A percentile compares a stretch with the other conserved stretches of the same genome.
phyloP scores from a whole-genome alignment of 2,888 invertebrate species.

The Chromoteleia sp. region DNA sequence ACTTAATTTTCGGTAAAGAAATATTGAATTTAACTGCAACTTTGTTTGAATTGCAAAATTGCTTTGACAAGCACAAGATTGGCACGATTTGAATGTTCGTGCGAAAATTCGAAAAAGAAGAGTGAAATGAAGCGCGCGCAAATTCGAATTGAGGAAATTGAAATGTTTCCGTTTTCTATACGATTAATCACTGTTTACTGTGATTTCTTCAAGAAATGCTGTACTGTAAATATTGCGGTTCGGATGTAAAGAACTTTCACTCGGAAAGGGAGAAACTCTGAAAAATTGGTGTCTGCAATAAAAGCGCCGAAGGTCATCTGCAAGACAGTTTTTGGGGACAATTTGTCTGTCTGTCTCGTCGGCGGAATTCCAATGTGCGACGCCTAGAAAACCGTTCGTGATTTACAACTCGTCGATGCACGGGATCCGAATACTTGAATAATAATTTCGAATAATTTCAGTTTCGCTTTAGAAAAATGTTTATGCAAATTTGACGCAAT shows the following conservation, averaged over 20 bases:
- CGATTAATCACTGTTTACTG: background rate
- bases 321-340: constrained; percentile 18
- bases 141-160: too few species aligned
- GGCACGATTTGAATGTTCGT: too few species aligned
- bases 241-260: constrained; percentile 15
- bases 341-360: constrained; percentile 24
- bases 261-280: constrained; percentile 7
- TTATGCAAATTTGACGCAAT: too few species aligned
- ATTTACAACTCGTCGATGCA: constrained; percentile 28
- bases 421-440: constrained; percentile 15
- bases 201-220: background rate
- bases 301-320: constrained; percentile 25
- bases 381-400: constrained; percentile 1
- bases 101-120: too few species aligned
- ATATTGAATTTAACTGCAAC: too few species aligned
- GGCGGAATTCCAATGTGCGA: constrained; percentile 25
- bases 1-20: too few species aligned
- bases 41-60: too few species aligned
- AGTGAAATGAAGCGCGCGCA: too few species aligned
- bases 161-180: background rate
- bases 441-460: constrained; percentile 19
- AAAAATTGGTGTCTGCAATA: constrained; percentile 23
- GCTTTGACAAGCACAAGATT: too few species aligned
- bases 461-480: too few species aligned
- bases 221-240: background rate